Evolutionary conservation across 2,888 invertebrate genomes (phyloP).

Genomic region (Baccha elongata): DNA sequence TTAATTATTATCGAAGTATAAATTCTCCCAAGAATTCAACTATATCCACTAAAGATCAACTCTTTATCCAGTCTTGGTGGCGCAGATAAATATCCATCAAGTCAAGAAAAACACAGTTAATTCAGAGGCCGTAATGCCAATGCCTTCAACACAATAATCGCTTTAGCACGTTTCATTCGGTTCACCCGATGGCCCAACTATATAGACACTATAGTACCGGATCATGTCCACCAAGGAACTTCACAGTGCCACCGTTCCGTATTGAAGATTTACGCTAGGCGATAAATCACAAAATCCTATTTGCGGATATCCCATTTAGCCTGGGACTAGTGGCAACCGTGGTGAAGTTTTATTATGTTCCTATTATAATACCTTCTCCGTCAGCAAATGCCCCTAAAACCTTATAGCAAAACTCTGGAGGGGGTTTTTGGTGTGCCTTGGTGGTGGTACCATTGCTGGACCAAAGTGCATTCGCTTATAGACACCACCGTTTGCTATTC

Average conservation of each 20-base stretch:
- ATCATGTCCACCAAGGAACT: slow-evolving; percentile 27
- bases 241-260: slow-evolving; percentile 23
- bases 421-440: too few relatives aligned
- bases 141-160: slow-evolving; percentile 27
- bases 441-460: background rate
- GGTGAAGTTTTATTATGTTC: slow-evolving; percentile 65
- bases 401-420: too few relatives aligned
- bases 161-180: slow-evolving; percentile 5
- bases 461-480: slow-evolving; percentile 48
- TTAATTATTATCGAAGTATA: background rate
- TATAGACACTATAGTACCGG: background rate
- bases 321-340: slow-evolving; percentile 26
- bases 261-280: slow-evolving; percentile 56
- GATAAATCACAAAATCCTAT: slow-evolving; percentile 69
- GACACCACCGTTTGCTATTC: slow-evolving; percentile 12
- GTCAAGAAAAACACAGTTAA: slow-evolving; percentile 9
- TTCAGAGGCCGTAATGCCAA: slow-evolving; percentile 22
- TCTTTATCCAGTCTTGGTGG: slow-evolving; percentile 4
- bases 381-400: too few relatives aligned
- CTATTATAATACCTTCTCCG: slow-evolving; percentile 34
- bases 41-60: background rate
- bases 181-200: background rate
- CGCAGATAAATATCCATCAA: slow-evolving; percentile 36
- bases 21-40: background rate
- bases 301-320: slow-evolving; percentile 69